phyloP scores from a whole-genome alignment of 2,113 vertebrate genomes.

The Boleophthalmus pectinirostris region DNA sequence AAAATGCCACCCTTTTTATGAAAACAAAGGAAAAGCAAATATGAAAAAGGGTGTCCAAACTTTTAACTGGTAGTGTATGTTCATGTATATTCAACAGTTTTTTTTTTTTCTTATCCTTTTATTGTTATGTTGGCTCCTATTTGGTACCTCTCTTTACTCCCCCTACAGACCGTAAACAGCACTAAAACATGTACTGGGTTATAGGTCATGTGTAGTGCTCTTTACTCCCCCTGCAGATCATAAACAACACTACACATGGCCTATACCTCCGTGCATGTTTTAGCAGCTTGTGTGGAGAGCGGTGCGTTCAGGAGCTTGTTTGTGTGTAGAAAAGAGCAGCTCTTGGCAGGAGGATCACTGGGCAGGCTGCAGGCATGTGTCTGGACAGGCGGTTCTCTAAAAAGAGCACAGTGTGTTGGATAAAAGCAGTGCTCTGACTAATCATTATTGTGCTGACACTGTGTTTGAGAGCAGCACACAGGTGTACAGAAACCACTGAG shows the following conservation, averaged over 20 bases:
- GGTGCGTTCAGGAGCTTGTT: neutral
- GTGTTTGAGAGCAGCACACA: neutral
- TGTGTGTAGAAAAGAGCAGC: neutral
- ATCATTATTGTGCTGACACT: neutral
- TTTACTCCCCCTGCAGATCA: neutral
- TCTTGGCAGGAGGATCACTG: neutral
- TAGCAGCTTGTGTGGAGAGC: neutral
- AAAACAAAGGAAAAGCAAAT: too few species aligned
- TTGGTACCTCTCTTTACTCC: neutral
- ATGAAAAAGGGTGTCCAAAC: too few species aligned
- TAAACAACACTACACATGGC: neutral
- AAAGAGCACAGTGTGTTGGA: neutral
- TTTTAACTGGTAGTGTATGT: neutral
- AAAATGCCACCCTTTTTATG: too few species aligned
- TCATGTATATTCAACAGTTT: neutral
- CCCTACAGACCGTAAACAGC: neutral
- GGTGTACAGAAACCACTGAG: neutral
- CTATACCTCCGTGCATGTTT: neutral
- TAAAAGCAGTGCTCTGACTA: neutral
- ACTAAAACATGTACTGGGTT: too few species aligned
- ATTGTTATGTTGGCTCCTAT: neutral
- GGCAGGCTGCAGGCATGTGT: neutral
- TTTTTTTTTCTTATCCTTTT: neutral
- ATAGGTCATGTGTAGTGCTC: too few species aligned
- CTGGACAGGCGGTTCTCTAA: neutral